A percentile compares a stretch with the other conserved stretches of the same genome.
Evolutionary conservation across 1,140 invertebrate species (phyloP).

Genomic region (Steinernema khuongi): DNA sequence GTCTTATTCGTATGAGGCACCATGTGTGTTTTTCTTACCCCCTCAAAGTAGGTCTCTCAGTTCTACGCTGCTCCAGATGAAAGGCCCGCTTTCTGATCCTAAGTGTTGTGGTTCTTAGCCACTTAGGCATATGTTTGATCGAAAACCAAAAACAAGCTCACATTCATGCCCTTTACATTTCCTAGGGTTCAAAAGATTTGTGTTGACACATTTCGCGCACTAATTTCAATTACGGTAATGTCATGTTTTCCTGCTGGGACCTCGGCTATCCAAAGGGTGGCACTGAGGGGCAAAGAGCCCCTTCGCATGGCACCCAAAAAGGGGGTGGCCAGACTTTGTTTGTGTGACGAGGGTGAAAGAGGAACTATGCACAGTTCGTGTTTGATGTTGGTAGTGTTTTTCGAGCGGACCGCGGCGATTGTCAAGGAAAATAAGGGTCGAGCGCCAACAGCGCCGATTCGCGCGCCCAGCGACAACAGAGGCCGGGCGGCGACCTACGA

Average conservation of each 20-base stretch:
- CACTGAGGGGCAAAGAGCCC: not conserved
- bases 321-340: not conserved
- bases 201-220: not conserved
- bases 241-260: not conserved
- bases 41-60: too few species aligned
- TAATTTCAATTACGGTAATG: not conserved
- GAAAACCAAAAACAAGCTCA: too few species aligned
- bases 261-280: not conserved
- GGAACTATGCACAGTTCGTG: not conserved
- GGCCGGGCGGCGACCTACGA: not conserved
- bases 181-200: not conserved
- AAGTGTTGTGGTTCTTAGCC: too few species aligned
- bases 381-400: slow-evolving; percentile 4
- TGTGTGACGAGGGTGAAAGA: not conserved
- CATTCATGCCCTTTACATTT: too few species aligned
- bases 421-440: not conserved
- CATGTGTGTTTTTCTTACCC: too few species aligned
- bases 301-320: not conserved
- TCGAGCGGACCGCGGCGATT: not conserved
- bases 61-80: too few species aligned
- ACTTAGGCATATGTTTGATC: too few species aligned
- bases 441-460: not conserved
- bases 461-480: not conserved
- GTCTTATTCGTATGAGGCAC: not conserved
- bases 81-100: too few species aligned